Conservation (phyloP, 1,140 invertebrate genomes). For the Belonocnema kinseyi region DNA sequence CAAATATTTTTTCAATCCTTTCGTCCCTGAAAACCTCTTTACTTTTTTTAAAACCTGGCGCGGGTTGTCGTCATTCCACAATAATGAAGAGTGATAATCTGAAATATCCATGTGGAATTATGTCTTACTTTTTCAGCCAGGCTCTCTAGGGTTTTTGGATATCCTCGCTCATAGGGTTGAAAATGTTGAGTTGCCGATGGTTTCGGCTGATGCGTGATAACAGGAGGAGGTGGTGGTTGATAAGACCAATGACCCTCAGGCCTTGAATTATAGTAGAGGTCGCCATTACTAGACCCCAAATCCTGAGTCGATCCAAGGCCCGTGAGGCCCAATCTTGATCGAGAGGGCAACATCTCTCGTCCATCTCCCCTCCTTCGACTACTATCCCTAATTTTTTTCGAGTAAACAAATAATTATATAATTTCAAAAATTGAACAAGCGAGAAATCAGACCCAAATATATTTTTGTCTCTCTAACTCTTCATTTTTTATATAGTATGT, state of each 20-base stretch:
- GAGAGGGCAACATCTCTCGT: slow-evolving; percentile 83
- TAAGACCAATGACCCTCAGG: slow-evolving; percentile 77
- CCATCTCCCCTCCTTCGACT: slow-evolving; percentile 79
- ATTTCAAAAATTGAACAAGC: not conserved
- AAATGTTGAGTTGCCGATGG: slow-evolving; percentile 85
- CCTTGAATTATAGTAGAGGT: slow-evolving; percentile 89
- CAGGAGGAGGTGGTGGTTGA: slow-evolving; percentile 85
- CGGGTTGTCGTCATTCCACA: not conserved
- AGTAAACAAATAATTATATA: not conserved
- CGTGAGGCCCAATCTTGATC: slow-evolving; percentile 83
- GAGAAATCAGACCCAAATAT: not conserved
- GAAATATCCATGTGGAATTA: not conserved
- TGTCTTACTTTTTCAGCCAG: slow-evolving; percentile 86
- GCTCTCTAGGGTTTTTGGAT: slow-evolving; percentile 93
- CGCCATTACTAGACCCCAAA: slow-evolving; percentile 80
- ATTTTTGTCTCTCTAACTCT: not conserved
- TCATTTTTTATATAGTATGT: no score
- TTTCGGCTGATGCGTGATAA: slow-evolving; percentile 93
- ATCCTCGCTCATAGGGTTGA: slow-evolving; percentile 85
- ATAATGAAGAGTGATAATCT: slow-evolving; percentile 32
- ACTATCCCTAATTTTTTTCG: slow-evolving; percentile 64
- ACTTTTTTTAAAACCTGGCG: not conserved
- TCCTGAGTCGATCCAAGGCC: slow-evolving; percentile 77
- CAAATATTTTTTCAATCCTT: no score
- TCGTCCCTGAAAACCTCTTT: no score